phyloP scores from a whole-genome alignment of 2,888 invertebrate species.

The Xestia c-nigrum region DNA sequence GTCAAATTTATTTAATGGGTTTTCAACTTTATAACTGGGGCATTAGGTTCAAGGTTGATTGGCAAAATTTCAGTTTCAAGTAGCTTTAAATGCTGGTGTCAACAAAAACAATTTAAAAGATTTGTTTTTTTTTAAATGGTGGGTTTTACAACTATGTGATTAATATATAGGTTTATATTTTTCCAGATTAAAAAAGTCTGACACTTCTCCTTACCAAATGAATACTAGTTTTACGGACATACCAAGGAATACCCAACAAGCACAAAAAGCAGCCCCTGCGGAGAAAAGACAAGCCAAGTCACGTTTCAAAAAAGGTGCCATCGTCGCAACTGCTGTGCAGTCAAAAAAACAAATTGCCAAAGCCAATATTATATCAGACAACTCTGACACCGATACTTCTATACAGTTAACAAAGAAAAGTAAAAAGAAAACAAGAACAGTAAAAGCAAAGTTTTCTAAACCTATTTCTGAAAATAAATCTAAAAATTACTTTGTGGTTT shows the following conservation, averaged over 20 bases:
- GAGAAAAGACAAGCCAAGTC: constrained; percentile 80
- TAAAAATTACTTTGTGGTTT: constrained; percentile 69
- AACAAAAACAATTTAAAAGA: background rate
- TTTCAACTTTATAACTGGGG: too few relatives aligned
- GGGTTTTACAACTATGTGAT: too few relatives aligned
- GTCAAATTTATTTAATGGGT: too few relatives aligned
- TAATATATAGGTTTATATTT: background rate
- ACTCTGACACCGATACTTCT: constrained; percentile 87
- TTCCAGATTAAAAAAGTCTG: constrained; percentile 87
- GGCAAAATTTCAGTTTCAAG: too few relatives aligned
- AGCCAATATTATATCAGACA: constrained; percentile 78
- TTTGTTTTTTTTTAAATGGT: background rate
- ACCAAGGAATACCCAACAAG: constrained; percentile 79
- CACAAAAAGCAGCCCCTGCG: constrained; percentile 73
- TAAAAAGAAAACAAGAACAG: constrained; percentile 86
- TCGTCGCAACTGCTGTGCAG: constrained; percentile 91
- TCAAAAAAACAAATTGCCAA: constrained; percentile 80
- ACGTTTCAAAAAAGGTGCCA: constrained; percentile 91
- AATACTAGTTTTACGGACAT: constrained; percentile 87
- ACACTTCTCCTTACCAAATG: constrained; percentile 80
- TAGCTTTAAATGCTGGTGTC: too few relatives aligned
- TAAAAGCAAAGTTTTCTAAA: constrained; percentile 80
- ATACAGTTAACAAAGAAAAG: constrained; percentile 82
- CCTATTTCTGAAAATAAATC: constrained; percentile 77
- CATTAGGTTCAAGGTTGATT: too few relatives aligned